Base-by-base conservation (phyloP, 2,797 vertebrate genomes). In the Silurus lanzhouensis region DNA sequence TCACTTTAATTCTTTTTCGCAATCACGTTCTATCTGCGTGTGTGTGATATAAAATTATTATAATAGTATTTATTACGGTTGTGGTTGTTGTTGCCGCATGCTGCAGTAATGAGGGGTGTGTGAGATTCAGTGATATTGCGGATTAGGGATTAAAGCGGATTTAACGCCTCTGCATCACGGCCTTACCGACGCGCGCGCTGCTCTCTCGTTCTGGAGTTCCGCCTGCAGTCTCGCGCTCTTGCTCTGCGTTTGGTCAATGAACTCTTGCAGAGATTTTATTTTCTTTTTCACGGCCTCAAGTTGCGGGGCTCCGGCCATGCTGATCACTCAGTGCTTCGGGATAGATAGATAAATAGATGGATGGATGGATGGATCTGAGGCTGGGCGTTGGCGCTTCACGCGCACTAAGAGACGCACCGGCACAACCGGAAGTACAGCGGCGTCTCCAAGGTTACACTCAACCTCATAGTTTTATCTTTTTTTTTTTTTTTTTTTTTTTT, bases 221-320 rank as follows among this genome's bases (percentile, higher is more conserved):
- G 95, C 94, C 93, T 98, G 97, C 70, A 98, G 93, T 71, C 89
- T 90, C 81, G 95, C 93, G 1, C 96, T 96, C 85, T 93, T 95
- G 48, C 97, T 96, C 94, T 99, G 96, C 22, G 97, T 97, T 20
- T 81, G 87, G 46, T 97, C 96, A 80, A 96, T 96, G 93, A 97
- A 96, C 89, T 97, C 96, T 89, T 98, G 97, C 91, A 99, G 83
- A 84, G 96, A 95, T 85, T 96, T 96, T 83, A 98, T 98, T 93
- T 98, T 99, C 91, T 97, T 96, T 88, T 96, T 96, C 86, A 98
- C 97, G 22, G 97, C 96, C 92, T 98, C 97, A 90, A 98, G 90
- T 57, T 97, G 97, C 92, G 96, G 96, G 84, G 95, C 94, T 81
- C 95, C 96, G 84, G 97, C 95, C 97, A 99, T 98, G 20, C 68